Percentiles rank a stretch among this genome's conserved stretches.
phyloP scores from a whole-genome alignment of 2,888 invertebrate species.

The Scaptodrosophila latifasciaeformis region DNA sequence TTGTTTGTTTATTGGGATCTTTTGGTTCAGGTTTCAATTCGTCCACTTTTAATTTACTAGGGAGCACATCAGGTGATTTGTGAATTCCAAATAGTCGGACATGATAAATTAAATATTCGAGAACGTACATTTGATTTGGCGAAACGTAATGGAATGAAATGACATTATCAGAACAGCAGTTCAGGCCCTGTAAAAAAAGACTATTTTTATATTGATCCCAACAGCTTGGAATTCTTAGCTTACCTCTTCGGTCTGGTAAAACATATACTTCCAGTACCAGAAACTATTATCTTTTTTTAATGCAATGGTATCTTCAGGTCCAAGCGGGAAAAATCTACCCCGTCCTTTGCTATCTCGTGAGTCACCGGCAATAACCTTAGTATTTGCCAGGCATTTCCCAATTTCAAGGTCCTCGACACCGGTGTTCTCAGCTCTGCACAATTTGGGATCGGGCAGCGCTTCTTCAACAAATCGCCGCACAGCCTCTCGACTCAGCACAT shows the following conservation, averaged over 20 bases:
- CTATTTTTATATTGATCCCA: neutral
- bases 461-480: slow-evolving; percentile 13
- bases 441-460: slow-evolving; percentile 5
- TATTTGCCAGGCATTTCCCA: neutral
- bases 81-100: slow-evolving; percentile 84
- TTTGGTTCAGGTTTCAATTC: slow-evolving; percentile 52
- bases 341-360: too few relatives aligned
- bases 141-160: slow-evolving; percentile 96
- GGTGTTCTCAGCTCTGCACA: slow-evolving; percentile 3
- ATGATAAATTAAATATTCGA: slow-evolving; percentile 97
- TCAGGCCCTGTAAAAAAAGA: slow-evolving; percentile 63
- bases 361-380: too few relatives aligned
- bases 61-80: slow-evolving; percentile 62
- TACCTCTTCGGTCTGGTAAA: too few relatives aligned
- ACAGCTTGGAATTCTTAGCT: too few relatives aligned
- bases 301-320: too few relatives aligned
- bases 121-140: slow-evolving; percentile 95
- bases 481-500: slow-evolving; percentile 17
- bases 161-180: slow-evolving; percentile 94
- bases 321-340: too few relatives aligned
- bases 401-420: slow-evolving; percentile 2
- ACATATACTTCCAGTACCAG: too few relatives aligned
- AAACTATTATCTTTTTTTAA: too few relatives aligned
- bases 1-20: too few relatives aligned
- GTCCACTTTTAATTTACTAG: slow-evolving; percentile 56